Conservation (phyloP, 2,888 invertebrate species). For the Platerodrilus igneus region DNA sequence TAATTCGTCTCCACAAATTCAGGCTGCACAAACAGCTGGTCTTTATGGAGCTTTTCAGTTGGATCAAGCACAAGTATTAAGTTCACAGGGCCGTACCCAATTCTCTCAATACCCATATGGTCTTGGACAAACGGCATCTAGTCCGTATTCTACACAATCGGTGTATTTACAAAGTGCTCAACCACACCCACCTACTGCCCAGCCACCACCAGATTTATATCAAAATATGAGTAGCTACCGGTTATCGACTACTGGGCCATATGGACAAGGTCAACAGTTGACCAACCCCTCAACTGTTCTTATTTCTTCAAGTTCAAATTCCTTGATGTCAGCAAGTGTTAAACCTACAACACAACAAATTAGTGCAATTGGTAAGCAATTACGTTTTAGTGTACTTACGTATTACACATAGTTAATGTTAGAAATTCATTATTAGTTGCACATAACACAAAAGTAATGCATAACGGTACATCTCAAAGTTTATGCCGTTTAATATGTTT, state of each 20-base stretch:
- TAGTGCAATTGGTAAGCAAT: slow-evolving; percentile 67
- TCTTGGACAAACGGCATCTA: slow-evolving; percentile 59
- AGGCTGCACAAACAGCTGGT: slow-evolving; percentile 48
- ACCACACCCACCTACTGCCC: slow-evolving; percentile 56
- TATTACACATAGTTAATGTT: neutral
- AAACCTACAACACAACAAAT: slow-evolving; percentile 78
- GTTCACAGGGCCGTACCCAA: slow-evolving; percentile 70
- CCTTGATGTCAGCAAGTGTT: slow-evolving; percentile 82
- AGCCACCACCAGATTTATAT: slow-evolving; percentile 66
- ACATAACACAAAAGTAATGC: neutral
- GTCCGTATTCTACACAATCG: slow-evolving; percentile 66
- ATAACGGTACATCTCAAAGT: too few relatives aligned
- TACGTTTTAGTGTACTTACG: neutral
- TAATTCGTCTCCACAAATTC: slow-evolving; percentile 70
- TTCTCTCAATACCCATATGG: slow-evolving; percentile 71
- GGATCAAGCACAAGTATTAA: slow-evolving; percentile 51
- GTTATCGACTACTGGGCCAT: slow-evolving; percentile 57
- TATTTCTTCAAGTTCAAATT: slow-evolving; percentile 82
- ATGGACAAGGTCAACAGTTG: slow-evolving; percentile 75
- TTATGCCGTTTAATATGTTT: too few relatives aligned
- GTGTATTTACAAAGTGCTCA: slow-evolving; percentile 55
- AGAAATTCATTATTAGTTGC: neutral
- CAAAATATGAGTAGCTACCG: slow-evolving; percentile 49
- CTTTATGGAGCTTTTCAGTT: slow-evolving; percentile 80
- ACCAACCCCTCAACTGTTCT: slow-evolving; percentile 84